These are phyloP conservation scores for Enteromius anoplus DNA, from an alignment of 2,797 vertebrate species.

Conservation along the genomic window DNA sequence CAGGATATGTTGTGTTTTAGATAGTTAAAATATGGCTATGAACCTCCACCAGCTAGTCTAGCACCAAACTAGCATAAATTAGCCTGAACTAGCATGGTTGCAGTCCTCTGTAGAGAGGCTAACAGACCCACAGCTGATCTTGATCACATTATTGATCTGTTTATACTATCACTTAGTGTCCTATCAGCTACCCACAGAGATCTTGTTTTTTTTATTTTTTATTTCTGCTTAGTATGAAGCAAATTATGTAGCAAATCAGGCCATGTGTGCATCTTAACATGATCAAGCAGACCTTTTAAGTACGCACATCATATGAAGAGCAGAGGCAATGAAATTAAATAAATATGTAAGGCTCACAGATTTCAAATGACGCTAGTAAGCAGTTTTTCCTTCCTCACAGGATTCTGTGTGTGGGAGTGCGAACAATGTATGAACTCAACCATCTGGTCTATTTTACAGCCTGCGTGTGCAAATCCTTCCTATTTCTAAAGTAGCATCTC, in stretches of 20 bases:
- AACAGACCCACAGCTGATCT: constrained; percentile 28
- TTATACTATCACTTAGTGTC: constrained; percentile 43
- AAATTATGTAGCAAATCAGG: constrained; percentile 11
- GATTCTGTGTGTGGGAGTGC: constrained; percentile 62
- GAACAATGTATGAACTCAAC: constrained; percentile 69
- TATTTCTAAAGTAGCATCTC: constrained; percentile 70
- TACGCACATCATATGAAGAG: constrained; percentile 1
- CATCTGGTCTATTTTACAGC: constrained; percentile 77
- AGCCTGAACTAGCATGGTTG: not conserved
- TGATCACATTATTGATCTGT: constrained; percentile 54
- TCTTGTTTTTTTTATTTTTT: not conserved
- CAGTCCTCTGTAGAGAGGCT: constrained; percentile 4
- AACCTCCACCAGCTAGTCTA: not conserved
- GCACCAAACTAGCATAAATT: constrained; percentile 3
- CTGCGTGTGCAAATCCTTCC: constrained; percentile 72
- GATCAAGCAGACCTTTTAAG: constrained; percentile 11
- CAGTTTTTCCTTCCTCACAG: constrained; percentile 55
- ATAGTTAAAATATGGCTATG: not conserved
- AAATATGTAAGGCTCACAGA: constrained; percentile 57
- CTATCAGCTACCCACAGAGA: constrained; percentile 10
- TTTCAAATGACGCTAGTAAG: constrained; percentile 63
- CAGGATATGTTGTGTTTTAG: not conserved
- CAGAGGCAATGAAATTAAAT: constrained; percentile 47
- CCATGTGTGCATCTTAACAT: constrained; percentile 23
- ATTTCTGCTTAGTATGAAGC: constrained; percentile 20